Conservation (phyloP, 2,113 vertebrate species). For the Acanthisitta chloris region DNA sequence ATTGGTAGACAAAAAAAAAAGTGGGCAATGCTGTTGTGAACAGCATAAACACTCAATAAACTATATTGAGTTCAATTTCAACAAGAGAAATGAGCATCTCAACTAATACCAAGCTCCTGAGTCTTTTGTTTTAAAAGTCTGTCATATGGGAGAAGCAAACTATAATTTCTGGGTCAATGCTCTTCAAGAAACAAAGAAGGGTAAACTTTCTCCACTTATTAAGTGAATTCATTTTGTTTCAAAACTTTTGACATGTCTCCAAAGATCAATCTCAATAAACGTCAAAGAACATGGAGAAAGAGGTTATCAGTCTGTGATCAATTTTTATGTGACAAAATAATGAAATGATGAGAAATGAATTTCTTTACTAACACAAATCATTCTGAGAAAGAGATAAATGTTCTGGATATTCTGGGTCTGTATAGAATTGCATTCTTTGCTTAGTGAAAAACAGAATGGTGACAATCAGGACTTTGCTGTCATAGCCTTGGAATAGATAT, state of each 20-base stretch:
- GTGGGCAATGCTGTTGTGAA: not conserved
- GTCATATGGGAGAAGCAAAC: not conserved
- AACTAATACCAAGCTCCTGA: not conserved
- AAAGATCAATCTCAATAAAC: conserved; percentile 32
- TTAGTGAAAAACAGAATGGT: not conserved
- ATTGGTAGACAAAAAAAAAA: not conserved
- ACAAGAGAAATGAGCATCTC: not conserved
- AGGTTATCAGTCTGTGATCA: not conserved
- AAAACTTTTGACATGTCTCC: not conserved
- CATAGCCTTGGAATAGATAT: not conserved
- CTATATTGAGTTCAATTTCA: not conserved
- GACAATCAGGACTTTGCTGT: not conserved
- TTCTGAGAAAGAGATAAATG: not conserved
- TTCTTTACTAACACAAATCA: not conserved
- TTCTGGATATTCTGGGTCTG: not conserved
- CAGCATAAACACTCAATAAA: not conserved
- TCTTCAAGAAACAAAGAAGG: not conserved
- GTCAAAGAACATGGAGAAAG: not conserved
- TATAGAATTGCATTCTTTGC: not conserved
- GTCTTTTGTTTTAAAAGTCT: not conserved
- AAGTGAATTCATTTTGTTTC: not conserved
- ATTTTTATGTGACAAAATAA: conserved; percentile 20
- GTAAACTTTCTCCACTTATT: not conserved
- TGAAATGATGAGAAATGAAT: not conserved
- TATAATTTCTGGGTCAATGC: not conserved